phyloP scores from a whole-genome alignment of 1,140 invertebrate species.

The Drosophila nasuta region DNA sequence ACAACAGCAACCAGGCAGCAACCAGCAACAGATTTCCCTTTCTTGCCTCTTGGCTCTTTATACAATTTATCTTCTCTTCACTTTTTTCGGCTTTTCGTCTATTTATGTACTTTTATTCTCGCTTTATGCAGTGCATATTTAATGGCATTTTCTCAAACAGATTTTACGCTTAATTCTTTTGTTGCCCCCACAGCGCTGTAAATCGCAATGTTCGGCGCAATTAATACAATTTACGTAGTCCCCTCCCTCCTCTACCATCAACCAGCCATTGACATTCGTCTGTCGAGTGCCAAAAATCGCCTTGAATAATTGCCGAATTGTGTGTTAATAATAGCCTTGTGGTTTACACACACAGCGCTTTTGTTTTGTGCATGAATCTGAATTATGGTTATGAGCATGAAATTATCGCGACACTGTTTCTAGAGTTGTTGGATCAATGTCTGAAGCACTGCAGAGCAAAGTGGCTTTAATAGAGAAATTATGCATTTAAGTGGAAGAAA shows the following conservation, averaged over 20 bases:
- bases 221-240: slow-evolving; percentile 33
- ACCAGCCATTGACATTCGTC: slow-evolving; percentile 55
- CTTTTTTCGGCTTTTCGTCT: slow-evolving; percentile 5
- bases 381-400: slow-evolving; percentile 29
- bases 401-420: slow-evolving; percentile 21
- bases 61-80: slow-evolving; percentile 3
- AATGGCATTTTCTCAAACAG: slow-evolving; percentile 31
- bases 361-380: slow-evolving; percentile 32
- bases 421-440: slow-evolving; percentile 4
- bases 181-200: slow-evolving; percentile 27
- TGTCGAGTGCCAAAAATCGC: slow-evolving; percentile 32
- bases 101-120: slow-evolving; percentile 37
- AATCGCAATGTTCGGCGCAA: slow-evolving; percentile 41
- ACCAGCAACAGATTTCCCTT: slow-evolving; percentile 20
- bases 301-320: slow-evolving; percentile 55
- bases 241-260: too few species aligned
- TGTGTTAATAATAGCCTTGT: slow-evolving; percentile 66
- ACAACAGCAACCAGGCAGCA: too few species aligned
- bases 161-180: slow-evolving; percentile 42
- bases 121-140: slow-evolving; percentile 46
- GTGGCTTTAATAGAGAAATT: background rate
- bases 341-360: slow-evolving; percentile 23
- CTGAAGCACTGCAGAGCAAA: background rate
- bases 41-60: slow-evolving; percentile 19
- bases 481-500: background rate